Evolutionary conservation across 2,113 vertebrate species (phyloP).

Genomic region (Oophaga pumilio): DNA sequence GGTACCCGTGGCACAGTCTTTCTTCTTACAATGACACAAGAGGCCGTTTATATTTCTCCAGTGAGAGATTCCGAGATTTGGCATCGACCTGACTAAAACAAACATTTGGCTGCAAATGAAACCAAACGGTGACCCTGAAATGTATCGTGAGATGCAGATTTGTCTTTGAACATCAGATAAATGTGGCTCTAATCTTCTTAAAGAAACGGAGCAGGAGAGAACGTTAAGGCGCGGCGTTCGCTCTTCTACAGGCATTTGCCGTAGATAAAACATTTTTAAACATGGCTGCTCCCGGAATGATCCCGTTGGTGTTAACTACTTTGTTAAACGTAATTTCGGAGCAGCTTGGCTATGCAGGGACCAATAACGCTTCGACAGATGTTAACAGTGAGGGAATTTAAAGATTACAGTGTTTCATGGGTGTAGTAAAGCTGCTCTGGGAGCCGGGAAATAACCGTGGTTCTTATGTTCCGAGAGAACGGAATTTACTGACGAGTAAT

Average conservation of each 20-base stretch:
- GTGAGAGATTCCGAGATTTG: conserved; percentile 24
- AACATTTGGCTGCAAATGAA: conserved; percentile 38
- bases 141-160: background rate
- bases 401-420: conserved; percentile 91
- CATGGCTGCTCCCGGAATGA: conserved; percentile 69
- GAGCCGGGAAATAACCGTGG: conserved; percentile 84
- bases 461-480: conserved; percentile 83
- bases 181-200: background rate
- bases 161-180: conserved; percentile 29
- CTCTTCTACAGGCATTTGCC: conserved; percentile 2
- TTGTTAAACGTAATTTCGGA: conserved; percentile 82
- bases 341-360: conserved; percentile 86
- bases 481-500: conserved; percentile 78
- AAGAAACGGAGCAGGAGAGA: conserved; percentile 52
- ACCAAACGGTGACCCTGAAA: conserved; percentile 17
- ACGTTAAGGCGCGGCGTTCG: background rate
- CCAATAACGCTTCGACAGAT: conserved; percentile 97
- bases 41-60: conserved; percentile 1
- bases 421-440: conserved; percentile 91
- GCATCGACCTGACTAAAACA: conserved; percentile 6
- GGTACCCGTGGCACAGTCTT: too few species aligned
- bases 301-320: conserved; percentile 80
- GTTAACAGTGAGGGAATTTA: conserved; percentile 96
- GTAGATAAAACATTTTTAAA: conserved; percentile 71
- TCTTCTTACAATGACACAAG: background rate